Evolutionary conservation across 2,888 invertebrate species (phyloP).

Genomic region (Euzophera pinguis): DNA sequence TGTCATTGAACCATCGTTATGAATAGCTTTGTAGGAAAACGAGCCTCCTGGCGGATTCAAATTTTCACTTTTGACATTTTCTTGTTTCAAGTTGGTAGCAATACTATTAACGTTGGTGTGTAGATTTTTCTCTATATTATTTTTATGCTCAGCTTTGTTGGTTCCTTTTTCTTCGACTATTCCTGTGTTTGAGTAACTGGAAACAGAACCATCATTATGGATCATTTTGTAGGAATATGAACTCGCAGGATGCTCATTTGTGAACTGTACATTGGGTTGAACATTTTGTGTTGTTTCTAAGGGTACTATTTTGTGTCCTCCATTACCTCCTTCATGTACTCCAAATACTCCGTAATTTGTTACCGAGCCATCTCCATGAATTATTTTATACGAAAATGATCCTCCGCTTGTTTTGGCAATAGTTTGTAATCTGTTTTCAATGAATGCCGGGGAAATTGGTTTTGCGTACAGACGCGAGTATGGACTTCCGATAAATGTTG

Average conservation of each 20-base stretch:
- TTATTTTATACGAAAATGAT: conserved; percentile 8
- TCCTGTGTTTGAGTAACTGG: background rate
- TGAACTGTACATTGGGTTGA: background rate
- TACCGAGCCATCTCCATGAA: conserved; percentile 7
- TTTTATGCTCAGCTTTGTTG: background rate
- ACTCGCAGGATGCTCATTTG: background rate
- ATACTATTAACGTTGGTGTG: no score
- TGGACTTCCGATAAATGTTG: background rate
- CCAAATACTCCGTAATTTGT: conserved; percentile 6
- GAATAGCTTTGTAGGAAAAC: conserved; percentile 4
- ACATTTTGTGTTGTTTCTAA: background rate
- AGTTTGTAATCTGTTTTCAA: background rate
- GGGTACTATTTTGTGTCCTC: background rate
- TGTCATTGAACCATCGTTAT: background rate
- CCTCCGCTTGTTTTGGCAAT: conserved; percentile 3
- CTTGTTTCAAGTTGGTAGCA: no score
- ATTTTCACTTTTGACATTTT: background rate
- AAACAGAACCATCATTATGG: conserved; percentile 11
- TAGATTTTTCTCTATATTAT: no score
- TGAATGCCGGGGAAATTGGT: background rate
- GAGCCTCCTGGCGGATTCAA: background rate
- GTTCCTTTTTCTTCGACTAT: background rate
- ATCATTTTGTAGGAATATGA: conserved; percentile 14
- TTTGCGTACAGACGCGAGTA: background rate
- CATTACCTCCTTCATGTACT: background rate